Base-by-base conservation (phyloP, 2,888 invertebrate genomes). In the Strigamia crassipes region DNA sequence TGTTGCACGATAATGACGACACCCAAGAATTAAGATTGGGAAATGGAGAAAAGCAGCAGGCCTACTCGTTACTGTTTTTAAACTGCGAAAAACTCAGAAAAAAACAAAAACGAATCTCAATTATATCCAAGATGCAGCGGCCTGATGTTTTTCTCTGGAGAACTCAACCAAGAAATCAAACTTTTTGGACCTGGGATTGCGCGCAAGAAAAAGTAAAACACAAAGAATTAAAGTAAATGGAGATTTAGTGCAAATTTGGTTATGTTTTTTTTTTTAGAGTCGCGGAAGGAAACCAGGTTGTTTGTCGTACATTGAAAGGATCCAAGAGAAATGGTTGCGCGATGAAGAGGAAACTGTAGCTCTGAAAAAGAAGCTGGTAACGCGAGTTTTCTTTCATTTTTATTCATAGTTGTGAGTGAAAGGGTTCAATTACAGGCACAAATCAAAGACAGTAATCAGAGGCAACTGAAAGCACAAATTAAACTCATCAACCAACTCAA, bases 401-500 rank as follows among this genome's bases (percentile, higher is more conserved):
- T 8, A 61, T 61, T 61, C 46, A 56, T 21, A 56, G 38, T 38
- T 38, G 6, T 38, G 38, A 38, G 9, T 38, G 38, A 38, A 38
- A 6, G 38, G 31, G 73, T 1, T 73, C 31, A 31, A 73, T 73
- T 73, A 73, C 73, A 73, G 73, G 31, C n/a, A 10, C 12, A 73
- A 27, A 73, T 73, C 73, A 73, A 12, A 9, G 27, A 23, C 15
- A 27, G 3, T 31, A 73, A 73, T 73, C 27, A 73, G 13, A 23
- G 27, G 73, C 27, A 73, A n/a, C 73, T 73, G 31, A 73, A 27
- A 73, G 12, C 3, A 5, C 73, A 73, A 73, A 31, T 73, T 31
- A 73, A 73, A 73, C 73, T 73, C 73, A 73, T 73, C 31, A 73
- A 73, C 73, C 73, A 73, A 31, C 73, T 73, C 15, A 73, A 73